phyloP scores from a whole-genome alignment of 1,140 invertebrate species.

The Manduca sexta region DNA sequence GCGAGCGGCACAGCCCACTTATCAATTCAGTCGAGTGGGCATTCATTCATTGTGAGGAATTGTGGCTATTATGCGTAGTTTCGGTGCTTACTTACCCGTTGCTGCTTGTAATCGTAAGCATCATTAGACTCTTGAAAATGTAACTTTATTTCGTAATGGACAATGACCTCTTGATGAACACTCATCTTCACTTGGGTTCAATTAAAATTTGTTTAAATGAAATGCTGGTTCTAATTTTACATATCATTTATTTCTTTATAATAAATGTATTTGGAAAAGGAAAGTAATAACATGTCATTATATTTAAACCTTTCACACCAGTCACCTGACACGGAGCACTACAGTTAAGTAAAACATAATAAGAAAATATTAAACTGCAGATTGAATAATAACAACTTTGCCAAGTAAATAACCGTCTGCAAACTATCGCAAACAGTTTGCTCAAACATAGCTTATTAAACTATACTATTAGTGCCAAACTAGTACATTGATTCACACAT shows the following conservation, averaged over 20 bases:
- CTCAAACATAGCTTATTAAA: too few relatives aligned
- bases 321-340: too few relatives aligned
- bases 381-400: too few relatives aligned
- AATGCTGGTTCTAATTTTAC: not conserved
- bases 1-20: slow-evolving; percentile 62
- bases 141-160: not conserved
- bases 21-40: slow-evolving; percentile 70
- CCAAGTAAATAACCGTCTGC: too few relatives aligned
- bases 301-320: too few relatives aligned
- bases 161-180: slow-evolving; percentile 2
- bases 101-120: slow-evolving; percentile 28
- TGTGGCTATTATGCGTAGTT: slow-evolving; percentile 63
- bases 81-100: slow-evolving; percentile 63
- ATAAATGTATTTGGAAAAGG: too few relatives aligned
- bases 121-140: slow-evolving; percentile 24
- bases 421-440: too few relatives aligned
- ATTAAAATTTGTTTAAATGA: not conserved
- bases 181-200: not conserved
- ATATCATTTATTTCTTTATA: not conserved
- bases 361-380: too few relatives aligned
- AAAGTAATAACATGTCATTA: too few relatives aligned
- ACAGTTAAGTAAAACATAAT: too few relatives aligned
- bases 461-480: too few relatives aligned
- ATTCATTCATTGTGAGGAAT: slow-evolving; percentile 69
- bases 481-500: too few relatives aligned